These are phyloP conservation scores for Conger conger DNA, from an alignment of 2,113 vertebrate genomes.

Conservation along the genomic window DNA sequence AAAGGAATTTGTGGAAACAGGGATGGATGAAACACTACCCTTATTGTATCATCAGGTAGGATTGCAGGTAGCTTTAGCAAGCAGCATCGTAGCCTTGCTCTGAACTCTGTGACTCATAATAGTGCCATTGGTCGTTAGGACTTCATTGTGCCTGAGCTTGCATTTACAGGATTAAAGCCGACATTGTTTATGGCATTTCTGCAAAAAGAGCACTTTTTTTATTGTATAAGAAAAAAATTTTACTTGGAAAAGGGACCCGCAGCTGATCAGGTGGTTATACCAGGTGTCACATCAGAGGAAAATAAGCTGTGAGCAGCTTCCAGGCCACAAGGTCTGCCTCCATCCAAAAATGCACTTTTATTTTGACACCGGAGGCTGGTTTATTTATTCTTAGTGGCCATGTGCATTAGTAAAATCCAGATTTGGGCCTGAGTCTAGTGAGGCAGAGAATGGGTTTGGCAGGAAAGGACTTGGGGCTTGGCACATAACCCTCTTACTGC, in stretches of 20 bases:
- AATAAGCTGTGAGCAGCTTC: background rate
- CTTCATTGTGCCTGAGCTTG: background rate
- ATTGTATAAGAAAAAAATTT: too few species aligned
- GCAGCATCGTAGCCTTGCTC: background rate
- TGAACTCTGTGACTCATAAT: background rate
- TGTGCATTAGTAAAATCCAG: conserved; percentile 10
- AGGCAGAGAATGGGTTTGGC: conserved; percentile 19
- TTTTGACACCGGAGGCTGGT: conserved; percentile 8
- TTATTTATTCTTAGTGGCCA: conserved; percentile 11
- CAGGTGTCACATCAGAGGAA: background rate
- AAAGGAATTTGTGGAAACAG: background rate
- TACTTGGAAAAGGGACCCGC: background rate
- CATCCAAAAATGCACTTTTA: conserved; percentile 24
- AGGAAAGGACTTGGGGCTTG: conserved; percentile 11
- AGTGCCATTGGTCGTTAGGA: background rate
- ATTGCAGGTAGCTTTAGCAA: background rate
- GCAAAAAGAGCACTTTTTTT: background rate
- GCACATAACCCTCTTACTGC: conserved; percentile 14
- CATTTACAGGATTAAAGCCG: background rate
- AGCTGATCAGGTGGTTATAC: background rate
- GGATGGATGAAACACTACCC: background rate
- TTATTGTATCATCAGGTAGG: background rate
- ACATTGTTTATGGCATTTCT: background rate
- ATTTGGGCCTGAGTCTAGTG: background rate
- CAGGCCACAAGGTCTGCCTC: background rate